Base-by-base conservation (phyloP, 2,888 invertebrate genomes). In the Suillia variegata region DNA sequence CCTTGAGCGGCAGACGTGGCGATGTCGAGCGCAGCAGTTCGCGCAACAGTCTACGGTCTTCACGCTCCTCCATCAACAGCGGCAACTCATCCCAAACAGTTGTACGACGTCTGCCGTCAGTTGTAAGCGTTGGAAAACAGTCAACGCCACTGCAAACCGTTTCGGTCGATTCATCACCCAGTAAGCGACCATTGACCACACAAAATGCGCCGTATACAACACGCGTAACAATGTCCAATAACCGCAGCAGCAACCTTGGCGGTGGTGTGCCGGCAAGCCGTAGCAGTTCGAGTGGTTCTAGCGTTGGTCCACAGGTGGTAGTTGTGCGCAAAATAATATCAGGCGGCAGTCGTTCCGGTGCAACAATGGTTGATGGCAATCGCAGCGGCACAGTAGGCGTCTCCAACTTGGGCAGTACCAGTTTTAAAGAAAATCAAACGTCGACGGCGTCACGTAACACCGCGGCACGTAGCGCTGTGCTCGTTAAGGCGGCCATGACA, bases 31-130 rank as follows among this genome's bases (percentile, higher is more conserved):
- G 92, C 38, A 92, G 91, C 4, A 87, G 89, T 15, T 93, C 93
- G 0, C 84, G 92, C 38, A 89, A 91, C 45, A 93, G 93, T 56
- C 82, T 94, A 15, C 86, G 92, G 21, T 93, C 93, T 73, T 94
- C 94, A 0, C 85, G 92, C 24, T 93, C 92, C 72, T 94, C 93
- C 0, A 82, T 94, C 55, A 93, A 93, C 74, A 93, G 93, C 77
- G 88, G 91, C 2, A 88, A 90, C 1, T 90, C 90, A 1, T 88
- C 88, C 0, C 90, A 89, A 56, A 93, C 93, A 0, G n/a, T n/a
- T n/a, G 93, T 93, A 0, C 86, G 90, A 65, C 88, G 89, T 62
- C 85, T 89, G 59, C 87, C 89, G 3, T 59, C 74, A 12, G 56
- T 61, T 3, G 69, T 68, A 10, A n/a, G 78, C 8, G 45, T 57